phyloP scores from a whole-genome alignment of 2,888 invertebrate species.

The Nezara viridula region DNA sequence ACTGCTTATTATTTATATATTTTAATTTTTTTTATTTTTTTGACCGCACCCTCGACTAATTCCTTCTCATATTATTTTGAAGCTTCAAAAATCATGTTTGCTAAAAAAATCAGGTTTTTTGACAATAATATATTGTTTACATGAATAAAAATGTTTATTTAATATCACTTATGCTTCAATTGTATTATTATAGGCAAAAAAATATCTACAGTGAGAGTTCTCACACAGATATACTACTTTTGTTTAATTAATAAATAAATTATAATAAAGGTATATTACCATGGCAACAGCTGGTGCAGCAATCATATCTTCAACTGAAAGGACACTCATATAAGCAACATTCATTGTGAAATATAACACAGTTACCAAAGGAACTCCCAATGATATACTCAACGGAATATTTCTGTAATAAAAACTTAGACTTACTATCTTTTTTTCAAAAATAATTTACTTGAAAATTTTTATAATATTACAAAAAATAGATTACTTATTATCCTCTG shows the following conservation, averaged over 20 bases:
- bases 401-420: conserved; percentile 71
- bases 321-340: conserved; percentile 87
- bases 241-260: neutral
- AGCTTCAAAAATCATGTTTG: too few species aligned
- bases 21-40: too few species aligned
- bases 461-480: neutral
- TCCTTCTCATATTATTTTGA: too few species aligned
- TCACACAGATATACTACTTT: too few species aligned
- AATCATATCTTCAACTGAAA: conserved; percentile 81
- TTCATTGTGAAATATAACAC: conserved; percentile 86
- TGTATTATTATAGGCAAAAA: too few species aligned
- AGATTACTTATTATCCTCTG: neutral
- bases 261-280: conserved; percentile 67
- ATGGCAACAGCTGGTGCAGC: conserved; percentile 85
- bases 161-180: too few species aligned
- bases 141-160: too few species aligned
- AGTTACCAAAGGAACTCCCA: conserved; percentile 86
- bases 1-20: too few species aligned
- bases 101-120: too few species aligned
- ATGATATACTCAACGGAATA: conserved; percentile 83
- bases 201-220: too few species aligned
- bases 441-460: neutral
- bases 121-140: too few species aligned
- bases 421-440: neutral
- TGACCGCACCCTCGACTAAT: too few species aligned